Percentiles rank a stretch among this genome's conserved stretches.
These are phyloP conservation scores for roundworm (Caenorhabditis elegans) DNA, from an alignment of 1,140 invertebrate genomes.

Conservation along the genomic window DNA sequence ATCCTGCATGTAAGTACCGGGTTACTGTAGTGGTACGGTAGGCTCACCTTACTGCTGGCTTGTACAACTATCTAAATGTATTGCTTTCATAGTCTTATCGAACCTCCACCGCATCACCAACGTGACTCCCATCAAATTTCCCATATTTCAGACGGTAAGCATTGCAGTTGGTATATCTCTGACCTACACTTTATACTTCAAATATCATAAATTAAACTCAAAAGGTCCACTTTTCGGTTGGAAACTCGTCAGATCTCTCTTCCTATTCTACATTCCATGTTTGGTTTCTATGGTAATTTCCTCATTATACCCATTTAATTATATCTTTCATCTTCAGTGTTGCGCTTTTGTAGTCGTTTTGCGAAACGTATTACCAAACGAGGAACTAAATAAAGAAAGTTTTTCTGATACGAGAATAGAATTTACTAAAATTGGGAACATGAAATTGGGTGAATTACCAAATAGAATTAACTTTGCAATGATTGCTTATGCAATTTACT, in stretches of 20 bases:
- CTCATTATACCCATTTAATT: too few relatives aligned
- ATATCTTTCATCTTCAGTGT: neutral
- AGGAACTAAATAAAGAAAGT: neutral
- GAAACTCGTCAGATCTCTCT: neutral
- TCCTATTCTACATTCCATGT: neutral
- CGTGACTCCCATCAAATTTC: too few relatives aligned
- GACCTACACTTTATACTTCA: neutral
- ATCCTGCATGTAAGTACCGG: too few relatives aligned
- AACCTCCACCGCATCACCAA: too few relatives aligned
- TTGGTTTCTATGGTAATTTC: neutral
- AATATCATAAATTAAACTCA: neutral
- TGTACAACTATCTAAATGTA: too few relatives aligned
- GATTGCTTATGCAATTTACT: neutral
- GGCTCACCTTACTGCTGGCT: too few relatives aligned
- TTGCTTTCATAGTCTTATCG: too few relatives aligned
- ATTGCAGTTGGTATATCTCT: neutral
- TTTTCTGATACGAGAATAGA: neutral
- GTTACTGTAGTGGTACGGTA: too few relatives aligned
- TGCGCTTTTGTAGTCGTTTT: neutral
- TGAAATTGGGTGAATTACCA: neutral
- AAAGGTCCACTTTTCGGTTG: neutral
- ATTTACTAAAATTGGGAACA: neutral
- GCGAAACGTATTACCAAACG: neutral
- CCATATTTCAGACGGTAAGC: neutral
- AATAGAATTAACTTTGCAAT: neutral